Percentiles rank a stretch among this genome's conserved stretches.
Evolutionary conservation across 30 jellyfish, hydroid and myxozoan genomes (phyloP).

Genomic region (Cassiopea xamachana): DNA sequence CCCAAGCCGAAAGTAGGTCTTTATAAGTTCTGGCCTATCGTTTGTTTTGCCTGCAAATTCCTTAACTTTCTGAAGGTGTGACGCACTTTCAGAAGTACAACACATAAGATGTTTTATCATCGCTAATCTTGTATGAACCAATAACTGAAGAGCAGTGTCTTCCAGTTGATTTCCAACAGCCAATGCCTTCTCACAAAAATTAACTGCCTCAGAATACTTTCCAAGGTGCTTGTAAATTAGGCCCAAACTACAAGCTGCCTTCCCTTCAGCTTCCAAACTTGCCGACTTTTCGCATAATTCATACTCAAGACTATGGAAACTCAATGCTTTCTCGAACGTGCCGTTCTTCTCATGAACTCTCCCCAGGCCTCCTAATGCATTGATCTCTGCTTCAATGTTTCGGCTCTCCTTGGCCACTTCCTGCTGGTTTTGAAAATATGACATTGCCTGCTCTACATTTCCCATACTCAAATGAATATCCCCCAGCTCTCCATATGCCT

Average conservation of each 20-base stretch:
- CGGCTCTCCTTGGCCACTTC: slow-evolving; percentile 62
- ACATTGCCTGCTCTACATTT: slow-evolving; percentile 84
- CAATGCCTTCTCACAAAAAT: slow-evolving; percentile 66
- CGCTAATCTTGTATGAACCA: slow-evolving; percentile 49
- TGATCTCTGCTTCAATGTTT: slow-evolving; percentile 61
- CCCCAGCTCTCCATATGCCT: slow-evolving; percentile 89
- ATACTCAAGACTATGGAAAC: slow-evolving; percentile 53
- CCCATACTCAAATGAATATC: slow-evolving; percentile 66
- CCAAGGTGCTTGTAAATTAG: slow-evolving; percentile 69
- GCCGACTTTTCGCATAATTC: slow-evolving; percentile 70
- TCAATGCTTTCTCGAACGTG: slow-evolving; percentile 75
- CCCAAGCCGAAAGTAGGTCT: slow-evolving; percentile 81
- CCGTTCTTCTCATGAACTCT: slow-evolving; percentile 56
- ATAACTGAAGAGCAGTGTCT: slow-evolving; percentile 48
- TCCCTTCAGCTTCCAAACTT: slow-evolving; percentile 62
- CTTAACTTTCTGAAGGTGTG: slow-evolving; percentile 73
- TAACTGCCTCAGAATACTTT: slow-evolving; percentile 69
- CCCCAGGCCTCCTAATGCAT: slow-evolving; percentile 89
- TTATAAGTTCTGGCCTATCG: slow-evolving; percentile 49
- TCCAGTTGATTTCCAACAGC: slow-evolving; percentile 54
- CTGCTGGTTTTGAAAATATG: slow-evolving; percentile 76
- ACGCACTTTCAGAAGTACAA: slow-evolving; percentile 38
- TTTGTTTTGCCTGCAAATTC: slow-evolving; percentile 45
- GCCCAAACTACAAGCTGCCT: slow-evolving; percentile 75
- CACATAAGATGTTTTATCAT: slow-evolving; percentile 44